A percentile compares a stretch with the other conserved stretches of the same genome.
phyloP scores from a whole-genome alignment of 2,113 vertebrate genomes.

The Rattus norvegicus region GRCr8 NC_086020.1:58932501-58933000 shows the following conservation, averaged over 20 bases:
- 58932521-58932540: background rate
- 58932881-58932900: background rate
- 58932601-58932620: background rate
- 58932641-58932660: background rate
- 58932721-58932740: background rate
- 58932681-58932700: background rate
- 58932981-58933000: constrained; percentile 17
- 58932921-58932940: constrained; percentile 49
- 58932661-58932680: background rate
- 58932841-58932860: background rate
- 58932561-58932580: background rate
- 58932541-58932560: background rate
- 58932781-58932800: background rate
- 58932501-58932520: background rate
- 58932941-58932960: background rate
- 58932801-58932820: background rate
- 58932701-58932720: background rate
- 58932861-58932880: background rate
- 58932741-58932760: background rate
- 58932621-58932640: background rate
- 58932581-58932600: background rate
- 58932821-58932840: background rate
- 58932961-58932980: background rate
- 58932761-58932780: background rate
- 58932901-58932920: background rate